A percentile compares a stretch with the other conserved stretches of the same genome.
Evolutionary conservation across 2,888 invertebrate genomes (phyloP).

Genomic region (Malachius bipustulatus): DNA sequence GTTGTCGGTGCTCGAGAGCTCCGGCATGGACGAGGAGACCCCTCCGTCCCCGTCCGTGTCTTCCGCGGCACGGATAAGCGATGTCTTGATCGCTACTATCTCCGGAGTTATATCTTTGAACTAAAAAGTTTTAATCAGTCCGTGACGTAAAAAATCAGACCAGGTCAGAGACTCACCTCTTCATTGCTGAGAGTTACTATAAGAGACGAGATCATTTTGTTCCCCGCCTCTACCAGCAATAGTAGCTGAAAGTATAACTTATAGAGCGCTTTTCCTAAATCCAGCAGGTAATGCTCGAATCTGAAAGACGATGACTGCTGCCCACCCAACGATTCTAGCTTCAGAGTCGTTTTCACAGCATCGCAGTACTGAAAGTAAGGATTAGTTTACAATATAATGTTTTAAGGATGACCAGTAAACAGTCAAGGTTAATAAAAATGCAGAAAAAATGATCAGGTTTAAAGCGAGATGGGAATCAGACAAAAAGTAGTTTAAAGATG

Average conservation of each 20-base stretch:
- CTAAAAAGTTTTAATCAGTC: constrained; percentile 29
- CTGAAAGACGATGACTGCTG: constrained; percentile 42
- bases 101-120: constrained; percentile 52
- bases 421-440: no score
- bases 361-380: constrained; percentile 64
- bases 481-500: no score
- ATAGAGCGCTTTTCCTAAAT: constrained; percentile 78
- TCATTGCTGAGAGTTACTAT: constrained; percentile 46
- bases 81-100: constrained; percentile 45
- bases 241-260: constrained; percentile 88
- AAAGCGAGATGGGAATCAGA: no score
- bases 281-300: constrained; percentile 61
- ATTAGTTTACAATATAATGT: no score
- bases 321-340: constrained; percentile 57
- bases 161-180: constrained; percentile 36
- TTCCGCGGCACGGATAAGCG: constrained; percentile 48
- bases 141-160: background rate
- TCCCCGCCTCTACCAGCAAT: constrained; percentile 75
- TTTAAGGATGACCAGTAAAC: no score
- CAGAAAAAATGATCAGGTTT: no score
- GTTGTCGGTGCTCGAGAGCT: constrained; percentile 33
- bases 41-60: constrained; percentile 53
- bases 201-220: constrained; percentile 65
- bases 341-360: constrained; percentile 68
- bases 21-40: constrained; percentile 45